Conservation (phyloP, 2,113 vertebrate species). For the Anarhynchus alexandrinus region DNA sequence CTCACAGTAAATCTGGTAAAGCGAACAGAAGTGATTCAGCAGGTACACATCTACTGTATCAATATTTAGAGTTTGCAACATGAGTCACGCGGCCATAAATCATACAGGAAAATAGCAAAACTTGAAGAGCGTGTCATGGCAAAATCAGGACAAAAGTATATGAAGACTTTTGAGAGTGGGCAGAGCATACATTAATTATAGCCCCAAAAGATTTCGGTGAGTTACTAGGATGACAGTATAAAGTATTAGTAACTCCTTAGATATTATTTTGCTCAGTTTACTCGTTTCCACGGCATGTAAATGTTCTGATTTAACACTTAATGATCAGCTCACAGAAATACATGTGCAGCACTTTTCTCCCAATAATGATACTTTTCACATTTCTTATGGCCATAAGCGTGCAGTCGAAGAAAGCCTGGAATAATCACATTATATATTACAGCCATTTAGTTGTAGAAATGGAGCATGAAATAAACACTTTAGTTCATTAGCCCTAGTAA, state of each 20-base stretch:
- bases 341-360: neutral
- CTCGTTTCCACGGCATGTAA: neutral
- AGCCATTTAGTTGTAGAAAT: constrained; percentile 62
- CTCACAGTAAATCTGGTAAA: too few species aligned
- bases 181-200: neutral
- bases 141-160: neutral
- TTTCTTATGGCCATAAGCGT: neutral
- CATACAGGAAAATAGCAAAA: neutral
- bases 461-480: constrained; percentile 70
- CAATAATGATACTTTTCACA: neutral
- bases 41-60: fast-evolving
- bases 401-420: neutral
- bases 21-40: neutral
- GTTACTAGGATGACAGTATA: neutral
- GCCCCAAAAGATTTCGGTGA: neutral
- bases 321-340: neutral
- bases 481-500: constrained; percentile 39
- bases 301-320: constrained; percentile 8
- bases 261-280: neutral
- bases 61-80: neutral
- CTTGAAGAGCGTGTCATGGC: neutral
- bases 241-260: neutral
- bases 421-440: constrained; percentile 56
- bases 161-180: neutral
- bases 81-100: neutral